phyloP scores from a whole-genome alignment of 2,797 vertebrate species.

The Paedocypris micromegethes region DNA sequence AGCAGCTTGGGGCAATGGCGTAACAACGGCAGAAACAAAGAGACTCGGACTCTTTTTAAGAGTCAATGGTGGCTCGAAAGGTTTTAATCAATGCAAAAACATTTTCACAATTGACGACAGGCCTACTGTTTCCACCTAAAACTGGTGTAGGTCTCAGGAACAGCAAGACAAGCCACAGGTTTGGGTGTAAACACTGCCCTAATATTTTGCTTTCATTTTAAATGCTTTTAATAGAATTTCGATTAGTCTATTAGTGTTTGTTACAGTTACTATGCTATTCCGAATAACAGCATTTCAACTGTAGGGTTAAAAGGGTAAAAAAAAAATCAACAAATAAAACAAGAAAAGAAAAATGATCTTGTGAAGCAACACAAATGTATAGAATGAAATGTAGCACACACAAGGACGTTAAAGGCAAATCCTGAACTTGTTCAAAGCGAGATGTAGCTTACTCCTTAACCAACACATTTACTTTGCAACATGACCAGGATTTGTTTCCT shows the following conservation, averaged over 20 bases:
- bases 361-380: conserved; percentile 42
- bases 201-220: conserved; percentile 16
- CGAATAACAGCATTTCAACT: conserved; percentile 84
- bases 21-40: conserved; percentile 25
- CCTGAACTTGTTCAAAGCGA: conserved; percentile 1
- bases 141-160: conserved; percentile 88
- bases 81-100: conserved; percentile 1
- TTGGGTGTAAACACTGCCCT: conserved; percentile 48
- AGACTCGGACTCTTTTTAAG: conserved; percentile 16
- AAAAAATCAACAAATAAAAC: conserved; percentile 17
- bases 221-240: conserved; percentile 45
- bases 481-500: conserved; percentile 49
- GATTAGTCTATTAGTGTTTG: conserved; percentile 75
- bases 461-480: conserved; percentile 29
- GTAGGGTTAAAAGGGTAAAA: conserved; percentile 82
- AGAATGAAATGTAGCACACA: background rate
- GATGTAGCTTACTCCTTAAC: conserved; percentile 1
- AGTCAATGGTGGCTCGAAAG: conserved; percentile 11
- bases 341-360: conserved; percentile 46
- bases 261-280: conserved; percentile 62
- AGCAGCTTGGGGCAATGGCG: conserved; percentile 31
- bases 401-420: conserved; percentile 58
- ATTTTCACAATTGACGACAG: conserved; percentile 4
- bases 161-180: conserved; percentile 90
- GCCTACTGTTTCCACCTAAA: conserved; percentile 53